Percentiles rank a stretch among this genome's conserved stretches.
phyloP scores from a whole-genome alignment of 2,888 invertebrate genomes.

The Sialis fuliginosa region DNA sequence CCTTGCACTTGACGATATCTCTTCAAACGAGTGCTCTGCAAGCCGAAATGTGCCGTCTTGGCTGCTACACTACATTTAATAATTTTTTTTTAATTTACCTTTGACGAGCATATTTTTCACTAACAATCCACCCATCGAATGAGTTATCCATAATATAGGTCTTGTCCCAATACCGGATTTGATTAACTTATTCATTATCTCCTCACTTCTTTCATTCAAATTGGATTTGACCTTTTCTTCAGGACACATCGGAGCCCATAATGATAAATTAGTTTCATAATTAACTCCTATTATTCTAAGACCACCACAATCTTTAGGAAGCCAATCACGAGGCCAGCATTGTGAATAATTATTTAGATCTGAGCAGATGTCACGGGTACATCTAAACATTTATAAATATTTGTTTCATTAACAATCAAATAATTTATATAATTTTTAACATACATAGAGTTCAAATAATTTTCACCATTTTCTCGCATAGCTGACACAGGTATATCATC shows the following conservation, averaged over 20 bases:
- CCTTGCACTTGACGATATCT: too few species aligned
- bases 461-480: constrained; percentile 24
- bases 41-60: too few species aligned
- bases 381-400: background rate
- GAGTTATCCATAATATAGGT: constrained; percentile 80
- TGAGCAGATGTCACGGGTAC: constrained; percentile 23
- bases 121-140: constrained; percentile 91
- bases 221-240: constrained; percentile 32
- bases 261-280: constrained; percentile 69
- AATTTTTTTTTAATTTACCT: constrained; percentile 20
- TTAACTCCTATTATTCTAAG: constrained; percentile 71
- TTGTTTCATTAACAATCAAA: constrained; percentile 15
- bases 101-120: constrained; percentile 70
- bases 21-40: too few species aligned
- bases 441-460: constrained; percentile 19
- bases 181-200: constrained; percentile 46
- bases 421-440: background rate
- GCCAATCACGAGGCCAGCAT: constrained; percentile 94
- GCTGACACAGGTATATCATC: constrained; percentile 43
- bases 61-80: too few species aligned
- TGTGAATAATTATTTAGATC: constrained; percentile 38
- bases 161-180: constrained; percentile 63
- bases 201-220: constrained; percentile 46
- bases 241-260: constrained; percentile 61
- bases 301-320: constrained; percentile 59